These are phyloP conservation scores for Leptopilina myrica DNA, from an alignment of 2,888 invertebrate species.

Conservation along the genomic window DNA sequence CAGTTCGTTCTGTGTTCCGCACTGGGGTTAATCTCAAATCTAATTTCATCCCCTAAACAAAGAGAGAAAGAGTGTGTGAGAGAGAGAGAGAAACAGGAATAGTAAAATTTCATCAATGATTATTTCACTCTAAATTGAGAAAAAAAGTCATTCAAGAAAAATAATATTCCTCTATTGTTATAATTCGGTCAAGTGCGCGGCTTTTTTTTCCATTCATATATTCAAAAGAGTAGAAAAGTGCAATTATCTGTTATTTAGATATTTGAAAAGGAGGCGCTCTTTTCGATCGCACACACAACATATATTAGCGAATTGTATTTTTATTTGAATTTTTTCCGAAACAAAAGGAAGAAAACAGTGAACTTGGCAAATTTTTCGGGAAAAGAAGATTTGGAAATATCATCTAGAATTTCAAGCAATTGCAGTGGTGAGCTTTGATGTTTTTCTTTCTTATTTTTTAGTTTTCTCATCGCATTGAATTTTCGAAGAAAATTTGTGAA, in stretches of 20 bases:
- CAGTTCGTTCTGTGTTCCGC: slow-evolving; percentile 58
- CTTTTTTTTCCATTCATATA: background rate
- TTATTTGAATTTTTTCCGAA: background rate
- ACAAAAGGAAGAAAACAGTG: background rate
- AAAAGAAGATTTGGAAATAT: background rate
- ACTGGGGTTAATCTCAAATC: slow-evolving; percentile 42
- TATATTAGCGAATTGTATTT: background rate
- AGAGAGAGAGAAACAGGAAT: background rate
- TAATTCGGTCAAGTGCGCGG: background rate
- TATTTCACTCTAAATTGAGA: background rate
- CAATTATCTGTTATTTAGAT: background rate
- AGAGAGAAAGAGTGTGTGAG: too few relatives aligned
- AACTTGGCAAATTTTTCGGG: background rate
- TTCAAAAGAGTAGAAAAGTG: background rate
- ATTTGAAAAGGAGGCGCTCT: slow-evolving; percentile 2
- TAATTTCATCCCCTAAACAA: slow-evolving; percentile 20
- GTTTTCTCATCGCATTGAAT: background rate
- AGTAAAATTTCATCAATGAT: background rate
- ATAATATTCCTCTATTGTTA: background rate
- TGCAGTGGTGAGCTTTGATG: slow-evolving; percentile 7
- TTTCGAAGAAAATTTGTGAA: slow-evolving; percentile 1
- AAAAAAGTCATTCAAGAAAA: background rate
- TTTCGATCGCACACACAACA: background rate
- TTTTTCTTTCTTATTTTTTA: background rate
- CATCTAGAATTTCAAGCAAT: background rate